Conservation (phyloP, 2,888 invertebrate species). For the Noctua fimbriata region DNA sequence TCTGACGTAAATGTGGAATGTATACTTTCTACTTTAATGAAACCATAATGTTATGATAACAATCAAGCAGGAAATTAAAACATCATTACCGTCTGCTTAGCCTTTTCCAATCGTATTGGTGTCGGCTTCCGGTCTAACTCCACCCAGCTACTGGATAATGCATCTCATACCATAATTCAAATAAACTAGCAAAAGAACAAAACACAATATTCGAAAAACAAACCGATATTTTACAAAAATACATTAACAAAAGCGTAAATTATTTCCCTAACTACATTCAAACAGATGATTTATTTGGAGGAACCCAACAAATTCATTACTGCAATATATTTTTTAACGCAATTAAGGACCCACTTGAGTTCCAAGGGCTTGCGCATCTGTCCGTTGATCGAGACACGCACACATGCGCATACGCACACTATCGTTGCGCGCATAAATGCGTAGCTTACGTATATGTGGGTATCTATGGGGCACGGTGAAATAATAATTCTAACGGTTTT, state of each 20-base stretch:
- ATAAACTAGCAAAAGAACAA: not conserved
- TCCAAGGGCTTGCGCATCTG: constrained; percentile 73
- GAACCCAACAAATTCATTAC: constrained; percentile 61
- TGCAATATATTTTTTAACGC: constrained; percentile 69
- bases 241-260: constrained; percentile 18
- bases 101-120: not conserved
- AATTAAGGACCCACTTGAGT: constrained; percentile 73
- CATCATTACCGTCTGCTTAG: not conserved
- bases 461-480: constrained; percentile 67
- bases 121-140: not conserved
- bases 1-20: not conserved
- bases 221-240: constrained; percentile 8
- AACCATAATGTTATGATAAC: not conserved
- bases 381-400: constrained; percentile 62
- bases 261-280: constrained; percentile 28
- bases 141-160: not conserved
- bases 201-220: not conserved
- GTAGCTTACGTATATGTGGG: constrained; percentile 49
- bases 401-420: constrained; percentile 34
- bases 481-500: constrained; percentile 74
- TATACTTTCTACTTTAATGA: not conserved
- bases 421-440: constrained; percentile 30
- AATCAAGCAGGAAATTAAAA: not conserved
- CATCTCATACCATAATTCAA: not conserved
- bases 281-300: constrained; percentile 49